phyloP scores from a whole-genome alignment of 2,113 vertebrate species.

The Probosciger aterrimus region DNA sequence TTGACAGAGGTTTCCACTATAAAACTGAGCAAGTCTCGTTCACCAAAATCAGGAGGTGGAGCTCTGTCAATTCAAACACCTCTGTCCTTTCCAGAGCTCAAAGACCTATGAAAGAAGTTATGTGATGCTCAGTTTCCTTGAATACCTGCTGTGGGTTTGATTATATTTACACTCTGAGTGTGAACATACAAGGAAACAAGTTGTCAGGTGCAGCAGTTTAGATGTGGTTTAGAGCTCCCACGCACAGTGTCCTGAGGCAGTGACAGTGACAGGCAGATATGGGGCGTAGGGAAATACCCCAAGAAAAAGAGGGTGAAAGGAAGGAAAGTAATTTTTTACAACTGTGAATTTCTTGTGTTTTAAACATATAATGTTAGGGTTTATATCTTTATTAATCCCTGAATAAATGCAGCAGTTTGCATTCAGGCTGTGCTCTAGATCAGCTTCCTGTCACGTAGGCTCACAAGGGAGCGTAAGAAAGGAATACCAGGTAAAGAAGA shows the following conservation, averaged over 20 bases:
- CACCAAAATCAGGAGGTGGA: not conserved
- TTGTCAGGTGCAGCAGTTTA: not conserved
- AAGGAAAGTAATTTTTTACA: not conserved
- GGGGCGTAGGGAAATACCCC: accelerated
- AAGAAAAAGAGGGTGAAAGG: not conserved
- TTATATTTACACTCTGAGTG: not conserved
- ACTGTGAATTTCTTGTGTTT: not conserved
- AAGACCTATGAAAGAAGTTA: not conserved
- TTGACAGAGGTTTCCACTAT: not conserved
- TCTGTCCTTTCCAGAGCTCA: not conserved
- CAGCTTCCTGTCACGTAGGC: not conserved
- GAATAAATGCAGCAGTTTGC: not conserved
- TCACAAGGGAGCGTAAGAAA: not conserved
- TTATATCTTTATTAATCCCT: not conserved
- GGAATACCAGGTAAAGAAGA: not conserved
- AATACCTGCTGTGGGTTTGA: not conserved
- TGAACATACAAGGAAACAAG: not conserved
- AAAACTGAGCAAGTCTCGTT: not conserved
- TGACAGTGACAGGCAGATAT: accelerated
- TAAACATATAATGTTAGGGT: not conserved
- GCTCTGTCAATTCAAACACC: not conserved
- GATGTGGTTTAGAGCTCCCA: not conserved
- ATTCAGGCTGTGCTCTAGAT: not conserved
- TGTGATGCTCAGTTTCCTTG: not conserved
- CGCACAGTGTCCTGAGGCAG: accelerated